phyloP scores from a whole-genome alignment of 2,888 invertebrate species.

The Augiades crinisus region DNA sequence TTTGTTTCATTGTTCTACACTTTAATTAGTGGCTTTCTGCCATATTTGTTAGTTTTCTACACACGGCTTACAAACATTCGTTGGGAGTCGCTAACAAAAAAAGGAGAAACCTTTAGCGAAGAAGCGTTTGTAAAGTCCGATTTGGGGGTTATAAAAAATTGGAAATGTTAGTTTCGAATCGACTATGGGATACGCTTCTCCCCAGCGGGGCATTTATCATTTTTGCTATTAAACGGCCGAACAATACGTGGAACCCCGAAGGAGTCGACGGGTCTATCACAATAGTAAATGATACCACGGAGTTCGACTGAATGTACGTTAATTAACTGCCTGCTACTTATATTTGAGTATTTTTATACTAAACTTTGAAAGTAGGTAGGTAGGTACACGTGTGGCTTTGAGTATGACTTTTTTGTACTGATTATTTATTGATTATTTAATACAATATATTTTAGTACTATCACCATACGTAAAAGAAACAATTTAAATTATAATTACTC shows the following conservation, averaged over 20 bases:
- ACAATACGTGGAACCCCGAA: slow-evolving; percentile 70
- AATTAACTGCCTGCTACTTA: slow-evolving; percentile 74
- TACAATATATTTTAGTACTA: too few relatives aligned
- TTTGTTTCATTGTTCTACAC: slow-evolving; percentile 63
- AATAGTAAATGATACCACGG: slow-evolving; percentile 78
- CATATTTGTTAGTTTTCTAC: slow-evolving; percentile 50
- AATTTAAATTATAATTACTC: too few relatives aligned
- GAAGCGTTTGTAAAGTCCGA: slow-evolving; percentile 9
- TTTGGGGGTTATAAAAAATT: slow-evolving; percentile 19
- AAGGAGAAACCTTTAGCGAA: slow-evolving; percentile 11
- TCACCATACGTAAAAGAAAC: too few relatives aligned
- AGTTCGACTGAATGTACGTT: slow-evolving; percentile 71
- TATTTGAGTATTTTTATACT: slow-evolving; percentile 55
- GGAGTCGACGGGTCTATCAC: slow-evolving; percentile 72
- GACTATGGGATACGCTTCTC: slow-evolving; percentile 51
- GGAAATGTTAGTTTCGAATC: slow-evolving; percentile 38
- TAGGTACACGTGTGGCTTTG: neutral
- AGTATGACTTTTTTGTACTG: too few relatives aligned
- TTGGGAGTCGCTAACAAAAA: slow-evolving; percentile 19
- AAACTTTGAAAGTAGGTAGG: too few relatives aligned
- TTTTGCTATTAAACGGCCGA: slow-evolving; percentile 74
- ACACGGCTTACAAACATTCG: slow-evolving; percentile 32
- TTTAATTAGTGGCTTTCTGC: slow-evolving; percentile 70
- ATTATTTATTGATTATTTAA: too few relatives aligned
- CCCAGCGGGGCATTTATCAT: slow-evolving; percentile 74